A percentile compares a stretch with the other conserved stretches of the same genome.
phyloP scores from a whole-genome alignment of 2,888 invertebrate genomes.

The Lottia scabra region DNA sequence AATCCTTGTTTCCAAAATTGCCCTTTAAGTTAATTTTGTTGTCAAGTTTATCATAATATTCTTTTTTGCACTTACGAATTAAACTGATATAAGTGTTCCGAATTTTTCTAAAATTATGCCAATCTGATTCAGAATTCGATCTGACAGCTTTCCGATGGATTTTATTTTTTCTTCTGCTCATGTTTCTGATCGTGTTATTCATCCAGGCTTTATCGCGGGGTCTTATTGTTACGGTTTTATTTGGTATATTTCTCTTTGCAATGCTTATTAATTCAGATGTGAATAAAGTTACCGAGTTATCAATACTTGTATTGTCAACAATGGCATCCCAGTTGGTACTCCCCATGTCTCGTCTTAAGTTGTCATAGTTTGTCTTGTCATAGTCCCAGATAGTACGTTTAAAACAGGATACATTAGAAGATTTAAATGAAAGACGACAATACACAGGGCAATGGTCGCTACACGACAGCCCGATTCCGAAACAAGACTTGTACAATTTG shows the following conservation, averaged over 20 bases:
- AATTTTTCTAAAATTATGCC: slow-evolving; percentile 1
- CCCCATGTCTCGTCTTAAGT: neutral
- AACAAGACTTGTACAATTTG: neutral
- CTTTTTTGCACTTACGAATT: neutral
- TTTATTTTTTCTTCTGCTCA: too few relatives aligned
- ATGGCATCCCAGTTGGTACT: neutral
- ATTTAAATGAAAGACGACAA: neutral
- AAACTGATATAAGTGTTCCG: neutral
- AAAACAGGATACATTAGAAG: neutral
- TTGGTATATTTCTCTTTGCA: too few relatives aligned
- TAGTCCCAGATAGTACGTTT: slow-evolving; percentile 3
- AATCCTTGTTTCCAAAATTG: neutral
- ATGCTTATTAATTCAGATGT: too few relatives aligned
- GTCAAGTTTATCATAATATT: neutral
- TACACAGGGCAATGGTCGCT: neutral
- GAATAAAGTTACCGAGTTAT: neutral
- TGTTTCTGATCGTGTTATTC: too few relatives aligned
- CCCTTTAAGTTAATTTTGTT: neutral
- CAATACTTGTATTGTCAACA: neutral
- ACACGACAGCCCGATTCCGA: neutral
- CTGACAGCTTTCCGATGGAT: too few relatives aligned
- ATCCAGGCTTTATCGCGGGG: too few relatives aligned
- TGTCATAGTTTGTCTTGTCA: neutral
- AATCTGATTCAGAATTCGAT: neutral
- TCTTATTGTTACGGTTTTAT: too few relatives aligned